These are phyloP conservation scores for Drosophila setosimentum DNA, from an alignment of 2,888 invertebrate genomes.

Conservation along the genomic window DNA sequence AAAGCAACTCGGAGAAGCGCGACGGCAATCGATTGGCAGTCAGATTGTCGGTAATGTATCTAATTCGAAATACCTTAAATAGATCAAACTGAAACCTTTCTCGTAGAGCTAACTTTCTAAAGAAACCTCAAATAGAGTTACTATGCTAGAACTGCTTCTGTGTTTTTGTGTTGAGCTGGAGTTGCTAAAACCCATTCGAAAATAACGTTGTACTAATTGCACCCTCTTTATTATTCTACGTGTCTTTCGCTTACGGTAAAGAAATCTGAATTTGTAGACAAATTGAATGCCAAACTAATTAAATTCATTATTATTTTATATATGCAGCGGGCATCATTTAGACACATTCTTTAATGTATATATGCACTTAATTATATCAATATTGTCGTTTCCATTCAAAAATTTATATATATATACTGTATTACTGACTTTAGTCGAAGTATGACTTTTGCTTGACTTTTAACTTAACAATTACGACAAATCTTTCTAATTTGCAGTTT, in stretches of 20 bases:
- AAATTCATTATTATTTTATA: neutral
- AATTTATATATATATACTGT: too few species aligned
- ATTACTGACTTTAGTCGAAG: neutral
- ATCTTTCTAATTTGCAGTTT: neutral
- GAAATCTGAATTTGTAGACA: constrained; percentile 6
- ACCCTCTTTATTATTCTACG: constrained; percentile 25
- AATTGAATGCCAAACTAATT: neutral
- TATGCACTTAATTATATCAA: neutral
- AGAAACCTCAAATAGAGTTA: constrained; percentile 8
- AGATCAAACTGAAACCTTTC: constrained; percentile 36
- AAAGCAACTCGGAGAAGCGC: constrained; percentile 68
- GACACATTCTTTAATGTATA: neutral
- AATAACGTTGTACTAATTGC: constrained; percentile 34
- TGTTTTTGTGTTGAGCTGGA: constrained; percentile 54
- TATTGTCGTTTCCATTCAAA: neutral
- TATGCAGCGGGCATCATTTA: neutral
- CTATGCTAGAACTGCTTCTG: constrained; percentile 53
- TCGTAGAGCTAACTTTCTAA: constrained; percentile 58
- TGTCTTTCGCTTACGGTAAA: constrained; percentile 11
- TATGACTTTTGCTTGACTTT: neutral
- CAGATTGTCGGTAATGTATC: constrained; percentile 84
- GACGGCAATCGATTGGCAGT: constrained; percentile 78
- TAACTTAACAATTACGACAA: neutral
- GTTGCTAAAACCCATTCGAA: constrained; percentile 5
- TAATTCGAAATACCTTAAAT: constrained; percentile 36